Evolutionary conservation across 2,113 vertebrate species (phyloP).

Genomic region (Bothrops jararaca): DNA sequence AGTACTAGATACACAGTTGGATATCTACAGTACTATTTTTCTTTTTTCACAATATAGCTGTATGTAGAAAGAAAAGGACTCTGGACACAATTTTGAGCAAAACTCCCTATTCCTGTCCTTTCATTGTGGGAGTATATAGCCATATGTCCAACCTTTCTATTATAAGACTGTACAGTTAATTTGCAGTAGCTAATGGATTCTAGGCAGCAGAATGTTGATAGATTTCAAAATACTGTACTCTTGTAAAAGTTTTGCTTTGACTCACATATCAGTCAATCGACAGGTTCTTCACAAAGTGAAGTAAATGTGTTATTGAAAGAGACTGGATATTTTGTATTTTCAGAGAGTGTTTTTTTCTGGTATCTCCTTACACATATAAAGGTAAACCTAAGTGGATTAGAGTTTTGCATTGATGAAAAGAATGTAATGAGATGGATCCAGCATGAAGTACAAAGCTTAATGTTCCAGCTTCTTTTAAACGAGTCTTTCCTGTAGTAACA

Average conservation of each 20-base stretch:
- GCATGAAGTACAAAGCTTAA: background rate
- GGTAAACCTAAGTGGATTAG: background rate
- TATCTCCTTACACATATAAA: background rate
- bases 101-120: background rate
- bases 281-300: background rate
- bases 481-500: constrained; percentile 13
- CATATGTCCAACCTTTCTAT: background rate
- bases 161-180: background rate
- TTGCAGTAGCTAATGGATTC: background rate
- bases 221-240: background rate
- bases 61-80: background rate
- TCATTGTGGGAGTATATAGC: background rate
- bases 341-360: background rate
- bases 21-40: background rate
- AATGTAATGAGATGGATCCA: background rate
- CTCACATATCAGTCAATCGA: background rate
- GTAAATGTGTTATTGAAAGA: background rate
- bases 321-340: background rate
- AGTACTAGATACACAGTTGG: background rate
- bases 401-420: background rate
- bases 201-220: background rate
- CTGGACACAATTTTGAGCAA: background rate
- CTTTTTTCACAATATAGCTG: background rate
- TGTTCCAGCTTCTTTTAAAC: constrained; percentile 1
- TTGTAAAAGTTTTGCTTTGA: background rate